These are phyloP conservation scores for Apodemus speciosus DNA, from an alignment of 2,113 vertebrate species.

Conservation along the genomic window DNA sequence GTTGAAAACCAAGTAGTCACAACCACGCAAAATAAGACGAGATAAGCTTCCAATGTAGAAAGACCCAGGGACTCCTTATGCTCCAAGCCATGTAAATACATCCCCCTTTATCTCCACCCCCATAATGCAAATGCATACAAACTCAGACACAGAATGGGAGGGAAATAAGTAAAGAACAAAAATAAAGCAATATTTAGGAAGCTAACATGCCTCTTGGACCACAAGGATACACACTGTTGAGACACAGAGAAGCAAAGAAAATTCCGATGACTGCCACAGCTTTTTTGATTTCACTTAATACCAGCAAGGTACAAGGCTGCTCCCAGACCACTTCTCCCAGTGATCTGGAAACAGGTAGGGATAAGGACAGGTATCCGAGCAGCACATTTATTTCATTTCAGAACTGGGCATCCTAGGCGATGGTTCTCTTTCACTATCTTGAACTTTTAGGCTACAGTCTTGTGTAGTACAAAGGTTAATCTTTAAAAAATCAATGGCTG, in stretches of 20 bases:
- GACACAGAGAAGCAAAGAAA: constrained; percentile 69
- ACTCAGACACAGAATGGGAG: constrained; percentile 71
- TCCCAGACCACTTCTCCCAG: constrained; percentile 33
- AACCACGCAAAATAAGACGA: background rate
- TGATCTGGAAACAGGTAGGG: constrained; percentile 68
- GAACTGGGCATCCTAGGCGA: constrained; percentile 50
- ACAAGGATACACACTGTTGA: constrained; percentile 64
- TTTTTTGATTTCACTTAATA: constrained; percentile 51
- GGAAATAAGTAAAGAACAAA: constrained; percentile 71
- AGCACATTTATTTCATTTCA: constrained; percentile 63
- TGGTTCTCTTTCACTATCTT: background rate
- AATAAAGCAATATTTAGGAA: constrained; percentile 69
- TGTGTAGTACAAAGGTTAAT: constrained; percentile 74
- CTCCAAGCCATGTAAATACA: constrained; percentile 67
- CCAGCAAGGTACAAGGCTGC: constrained; percentile 53
- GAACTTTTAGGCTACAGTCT: constrained; percentile 62
- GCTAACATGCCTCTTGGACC: constrained; percentile 67
- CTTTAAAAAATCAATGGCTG: constrained; percentile 75
- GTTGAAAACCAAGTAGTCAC: constrained; percentile 65
- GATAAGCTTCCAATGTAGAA: constrained; percentile 10
- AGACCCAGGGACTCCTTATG: constrained; percentile 67
- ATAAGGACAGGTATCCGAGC: constrained; percentile 69
- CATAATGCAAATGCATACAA: constrained; percentile 60
- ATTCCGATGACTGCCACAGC: constrained; percentile 61
- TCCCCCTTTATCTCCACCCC: background rate